Evolutionary conservation across 2,797 vertebrate species (phyloP).

Genomic region (Pseudochaenichthys georgianus): DNA sequence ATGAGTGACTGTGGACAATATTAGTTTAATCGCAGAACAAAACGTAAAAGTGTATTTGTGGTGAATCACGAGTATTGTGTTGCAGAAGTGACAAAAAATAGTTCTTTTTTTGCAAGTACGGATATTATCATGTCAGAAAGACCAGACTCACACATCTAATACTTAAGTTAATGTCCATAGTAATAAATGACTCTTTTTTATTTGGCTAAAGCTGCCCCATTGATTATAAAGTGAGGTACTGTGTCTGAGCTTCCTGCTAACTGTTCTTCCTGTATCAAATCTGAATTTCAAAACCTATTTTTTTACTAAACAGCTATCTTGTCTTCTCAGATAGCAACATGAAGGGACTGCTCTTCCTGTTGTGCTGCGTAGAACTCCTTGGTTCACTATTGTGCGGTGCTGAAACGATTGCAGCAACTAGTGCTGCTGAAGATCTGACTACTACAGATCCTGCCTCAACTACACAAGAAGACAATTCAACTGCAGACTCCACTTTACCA

Average conservation of each 20-base stretch:
- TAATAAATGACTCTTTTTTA: not conserved
- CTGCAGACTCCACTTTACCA: accelerated
- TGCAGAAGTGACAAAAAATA: too few species aligned
- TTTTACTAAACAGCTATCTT: not conserved
- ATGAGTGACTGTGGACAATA: too few species aligned
- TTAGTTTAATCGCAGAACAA: too few species aligned
- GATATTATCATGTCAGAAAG: too few species aligned
- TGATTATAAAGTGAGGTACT: not conserved
- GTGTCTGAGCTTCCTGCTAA: not conserved
- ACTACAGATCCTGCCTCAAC: accelerated
- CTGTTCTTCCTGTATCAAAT: not conserved
- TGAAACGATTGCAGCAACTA: accelerated
- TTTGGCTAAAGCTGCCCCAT: not conserved
- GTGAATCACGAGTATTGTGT: too few species aligned
- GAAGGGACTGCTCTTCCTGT: constrained; percentile 46
- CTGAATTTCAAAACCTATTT: not conserved
- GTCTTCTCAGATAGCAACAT: constrained; percentile 64
- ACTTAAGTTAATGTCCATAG: not conserved
- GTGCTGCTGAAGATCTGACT: accelerated
- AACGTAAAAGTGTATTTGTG: too few species aligned
- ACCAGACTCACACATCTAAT: too few species aligned
- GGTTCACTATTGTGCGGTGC: not conserved
- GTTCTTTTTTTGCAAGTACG: too few species aligned
- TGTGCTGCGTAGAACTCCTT: constrained; percentile 37
- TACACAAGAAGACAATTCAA: accelerated